Base-by-base conservation (phyloP, 2,113 vertebrate genomes). In the Nanorana parkeri region DNA sequence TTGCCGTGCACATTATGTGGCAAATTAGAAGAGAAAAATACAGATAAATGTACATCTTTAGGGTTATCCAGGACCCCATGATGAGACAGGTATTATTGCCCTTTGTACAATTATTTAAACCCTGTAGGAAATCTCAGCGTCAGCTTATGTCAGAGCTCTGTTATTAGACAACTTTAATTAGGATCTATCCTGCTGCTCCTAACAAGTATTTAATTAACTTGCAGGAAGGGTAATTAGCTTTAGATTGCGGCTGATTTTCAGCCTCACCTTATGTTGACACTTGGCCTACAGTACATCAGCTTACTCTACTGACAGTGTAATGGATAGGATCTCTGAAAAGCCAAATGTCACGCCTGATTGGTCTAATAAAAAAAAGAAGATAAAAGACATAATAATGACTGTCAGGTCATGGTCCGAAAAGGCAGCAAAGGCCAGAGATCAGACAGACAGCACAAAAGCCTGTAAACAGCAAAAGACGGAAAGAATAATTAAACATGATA, bases 171-270 rank as follows among this genome's bases (percentile, higher is more conserved):
- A 89, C 91, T 93, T 94, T 95, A 95, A 95, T 96, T 95, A 94
- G 93, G 91, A 91, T 92, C 94, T 92, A 93, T 92, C 94, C 95
- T 83, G 92, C 93, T 94, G 94, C 91, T 95, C 91, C 92, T 93
- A 93, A 94, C 94, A 94, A 88, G 90, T 91, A 90, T 94, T 94
- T 95, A 95, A 96, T 95, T 95, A 96, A 95, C 94, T 94, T 90
- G 88, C 84, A 94, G 91, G 92, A 92, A 91, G 92, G 90, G 92
- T 94, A 95, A 96, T 95, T 95, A 95, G 93, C 92, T 91, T 91
- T 88, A 92, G 92, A 94, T 92, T 86, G 89, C 67, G 85, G 91
- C 89, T 93, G 93, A 93, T 91, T 93, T 91, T 90, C 90, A 84
- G 80, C 88, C 91, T 93, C 93, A 95, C 93, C 94, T 95, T 94